A percentile compares a stretch with the other conserved stretches of the same genome.
These are phyloP conservation scores for Rhincodon typus DNA, from an alignment of 2,797 vertebrate genomes.

Conservation along the genomic window DNA sequence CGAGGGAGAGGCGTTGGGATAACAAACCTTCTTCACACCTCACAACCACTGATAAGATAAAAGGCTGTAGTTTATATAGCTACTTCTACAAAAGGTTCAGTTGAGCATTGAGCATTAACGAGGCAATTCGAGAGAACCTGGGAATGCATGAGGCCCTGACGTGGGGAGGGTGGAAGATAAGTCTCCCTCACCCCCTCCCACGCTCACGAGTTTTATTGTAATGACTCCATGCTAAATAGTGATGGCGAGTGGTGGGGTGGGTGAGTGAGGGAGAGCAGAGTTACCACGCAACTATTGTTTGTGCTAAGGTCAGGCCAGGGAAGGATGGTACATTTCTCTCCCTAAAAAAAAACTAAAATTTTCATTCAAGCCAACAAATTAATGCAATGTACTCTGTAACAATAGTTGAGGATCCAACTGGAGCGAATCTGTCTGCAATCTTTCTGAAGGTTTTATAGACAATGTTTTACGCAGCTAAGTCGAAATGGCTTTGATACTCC, in stretches of 20 bases:
- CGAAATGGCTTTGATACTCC: neutral
- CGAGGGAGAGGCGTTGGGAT: neutral
- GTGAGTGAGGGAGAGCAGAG: neutral
- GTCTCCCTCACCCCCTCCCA: neutral
- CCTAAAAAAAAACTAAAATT: neutral
- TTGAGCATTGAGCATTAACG: neutral
- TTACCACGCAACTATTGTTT: neutral
- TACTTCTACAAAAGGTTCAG: neutral
- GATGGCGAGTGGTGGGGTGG: neutral
- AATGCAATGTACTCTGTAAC: neutral
- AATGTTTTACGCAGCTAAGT: neutral
- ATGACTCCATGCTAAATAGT: neutral
- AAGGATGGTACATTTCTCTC: no score
- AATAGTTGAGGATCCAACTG: neutral
- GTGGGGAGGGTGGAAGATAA: no score
- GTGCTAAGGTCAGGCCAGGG: no score
- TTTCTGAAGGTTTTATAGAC: neutral
- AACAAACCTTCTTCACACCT: neutral
- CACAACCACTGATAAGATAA: constrained; percentile 7
- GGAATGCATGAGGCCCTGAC: neutral
- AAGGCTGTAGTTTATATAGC: neutral
- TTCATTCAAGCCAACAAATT: neutral
- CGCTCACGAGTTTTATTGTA: neutral
- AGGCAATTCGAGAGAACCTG: neutral
- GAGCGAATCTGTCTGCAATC: neutral